phyloP scores from a whole-genome alignment of 2,797 vertebrate genomes.

The Ctenopoma multispine region DNA sequence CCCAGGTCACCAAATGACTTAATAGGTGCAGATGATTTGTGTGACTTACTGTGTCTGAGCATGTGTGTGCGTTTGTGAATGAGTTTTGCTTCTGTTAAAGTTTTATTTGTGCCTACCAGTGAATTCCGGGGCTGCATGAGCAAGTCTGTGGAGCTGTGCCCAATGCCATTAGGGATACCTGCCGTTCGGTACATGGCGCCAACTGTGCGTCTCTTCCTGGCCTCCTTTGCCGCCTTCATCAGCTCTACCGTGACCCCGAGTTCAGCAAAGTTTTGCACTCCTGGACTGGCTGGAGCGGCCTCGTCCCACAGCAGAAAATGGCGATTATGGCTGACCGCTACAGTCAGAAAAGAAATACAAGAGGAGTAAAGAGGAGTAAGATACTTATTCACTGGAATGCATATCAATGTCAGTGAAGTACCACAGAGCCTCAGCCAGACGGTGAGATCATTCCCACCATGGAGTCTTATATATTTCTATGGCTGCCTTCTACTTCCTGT shows the following conservation, averaged over 20 bases:
- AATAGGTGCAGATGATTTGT: slow-evolving; percentile 43
- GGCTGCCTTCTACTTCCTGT: slow-evolving; percentile 64
- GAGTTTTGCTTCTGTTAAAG: slow-evolving; percentile 21
- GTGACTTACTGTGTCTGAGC: slow-evolving; percentile 60
- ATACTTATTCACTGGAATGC: slow-evolving; percentile 66
- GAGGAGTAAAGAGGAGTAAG: slow-evolving; percentile 62
- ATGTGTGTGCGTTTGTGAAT: slow-evolving; percentile 44
- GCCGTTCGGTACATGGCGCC: slow-evolving; percentile 85
- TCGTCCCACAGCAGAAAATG: slow-evolving; percentile 85
- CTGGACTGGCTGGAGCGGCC: slow-evolving; percentile 78
- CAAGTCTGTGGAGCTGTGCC: slow-evolving; percentile 87
- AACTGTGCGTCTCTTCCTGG: slow-evolving; percentile 78
- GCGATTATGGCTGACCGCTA: slow-evolving; percentile 85
- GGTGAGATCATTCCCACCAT: slow-evolving; percentile 77
- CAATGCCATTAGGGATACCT: slow-evolving; percentile 83
- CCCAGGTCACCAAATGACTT: slow-evolving; percentile 55
- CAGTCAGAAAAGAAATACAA: slow-evolving; percentile 58
- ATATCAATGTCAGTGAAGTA: slow-evolving; percentile 72
- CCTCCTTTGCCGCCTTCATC: slow-evolving; percentile 84
- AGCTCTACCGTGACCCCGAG: slow-evolving; percentile 84
- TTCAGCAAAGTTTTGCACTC: slow-evolving; percentile 85
- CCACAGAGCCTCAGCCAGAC: slow-evolving; percentile 72
- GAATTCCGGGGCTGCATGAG: slow-evolving; percentile 82
- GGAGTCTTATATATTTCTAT: slow-evolving; percentile 64
- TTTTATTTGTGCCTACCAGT: slow-evolving; percentile 74